Evolutionary conservation across 2,797 vertebrate genomes (phyloP).

Genomic region (Heterohyrax brucei): DNA sequence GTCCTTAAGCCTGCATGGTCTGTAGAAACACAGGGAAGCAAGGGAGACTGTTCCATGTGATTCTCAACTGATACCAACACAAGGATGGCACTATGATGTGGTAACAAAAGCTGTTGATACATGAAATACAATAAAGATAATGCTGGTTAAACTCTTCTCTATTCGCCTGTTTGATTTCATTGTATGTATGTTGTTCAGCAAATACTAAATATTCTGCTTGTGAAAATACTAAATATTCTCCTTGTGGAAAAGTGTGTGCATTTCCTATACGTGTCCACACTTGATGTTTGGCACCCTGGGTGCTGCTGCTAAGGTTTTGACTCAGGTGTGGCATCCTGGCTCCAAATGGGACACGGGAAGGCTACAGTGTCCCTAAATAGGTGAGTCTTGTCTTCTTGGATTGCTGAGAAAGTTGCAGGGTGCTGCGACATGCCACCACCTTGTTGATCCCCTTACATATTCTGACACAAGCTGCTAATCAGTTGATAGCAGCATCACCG

Average conservation of each 20-base stretch:
- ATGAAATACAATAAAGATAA: not conserved
- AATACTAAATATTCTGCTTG: not conserved
- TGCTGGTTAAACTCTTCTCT: not conserved
- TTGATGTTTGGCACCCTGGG: not conserved
- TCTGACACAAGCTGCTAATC: constrained; percentile 57
- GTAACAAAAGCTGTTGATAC: not conserved
- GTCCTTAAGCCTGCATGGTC: fast-evolving
- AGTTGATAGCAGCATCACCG: not conserved
- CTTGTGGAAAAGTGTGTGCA: not conserved
- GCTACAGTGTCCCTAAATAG: no score
- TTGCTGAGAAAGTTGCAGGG: not conserved
- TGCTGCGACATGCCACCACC: fast-evolving
- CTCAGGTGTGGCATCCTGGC: not conserved
- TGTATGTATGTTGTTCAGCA: not conserved
- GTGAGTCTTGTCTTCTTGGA: not conserved
- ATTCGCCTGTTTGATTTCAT: not conserved
- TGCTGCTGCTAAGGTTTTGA: not conserved
- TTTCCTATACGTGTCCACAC: not conserved
- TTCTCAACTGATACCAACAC: not conserved
- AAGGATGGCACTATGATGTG: not conserved
- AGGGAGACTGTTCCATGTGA: not conserved
- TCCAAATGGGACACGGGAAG: fast-evolving
- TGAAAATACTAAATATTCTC: not conserved
- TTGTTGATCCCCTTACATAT: not conserved
- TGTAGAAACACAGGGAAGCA: not conserved